Conservation (phyloP, 2,888 invertebrate genomes). For the Dinocampus coccinellae region DNA sequence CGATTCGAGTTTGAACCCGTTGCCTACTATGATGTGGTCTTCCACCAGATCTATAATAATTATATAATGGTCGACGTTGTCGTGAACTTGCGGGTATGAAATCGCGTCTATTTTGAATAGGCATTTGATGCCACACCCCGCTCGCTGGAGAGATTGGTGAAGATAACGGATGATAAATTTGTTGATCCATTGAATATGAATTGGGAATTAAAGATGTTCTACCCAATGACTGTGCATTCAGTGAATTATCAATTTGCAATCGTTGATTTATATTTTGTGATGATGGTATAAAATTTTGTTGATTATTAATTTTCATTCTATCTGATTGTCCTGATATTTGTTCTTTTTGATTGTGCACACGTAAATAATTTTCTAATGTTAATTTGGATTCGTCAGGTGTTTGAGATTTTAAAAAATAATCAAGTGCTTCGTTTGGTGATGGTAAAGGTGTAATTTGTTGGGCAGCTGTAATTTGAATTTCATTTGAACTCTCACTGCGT, state of each 20-base stretch:
- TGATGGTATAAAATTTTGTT: background rate
- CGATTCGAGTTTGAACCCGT: constrained; percentile 50
- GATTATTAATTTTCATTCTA: background rate
- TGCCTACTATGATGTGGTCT: constrained; percentile 25
- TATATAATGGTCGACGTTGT: constrained; percentile 24
- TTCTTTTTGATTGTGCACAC: constrained; percentile 25
- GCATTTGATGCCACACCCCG: constrained; percentile 29
- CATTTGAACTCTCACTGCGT: background rate
- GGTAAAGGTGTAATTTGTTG: constrained; percentile 6
- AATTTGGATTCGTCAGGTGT: constrained; percentile 61
- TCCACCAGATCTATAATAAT: constrained; percentile 26
- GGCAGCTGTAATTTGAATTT: constrained; percentile 3
- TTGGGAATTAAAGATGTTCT: constrained; percentile 4
- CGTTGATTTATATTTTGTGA: background rate
- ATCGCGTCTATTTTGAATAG: constrained; percentile 34
- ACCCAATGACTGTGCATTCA: background rate
- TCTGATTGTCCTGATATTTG: background rate
- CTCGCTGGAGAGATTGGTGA: background rate
- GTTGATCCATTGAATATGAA: constrained; percentile 6
- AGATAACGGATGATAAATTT: constrained; percentile 20
- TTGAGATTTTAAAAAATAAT: constrained; percentile 57
- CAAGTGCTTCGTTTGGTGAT: constrained; percentile 47
- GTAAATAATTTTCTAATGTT: constrained; percentile 56
- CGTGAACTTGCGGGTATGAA: constrained; percentile 4
- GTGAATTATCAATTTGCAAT: background rate